These are phyloP conservation scores for Enteromius unitaeniatus DNA, from an alignment of 2,797 vertebrate genomes.

Conservation along the genomic window DNA sequence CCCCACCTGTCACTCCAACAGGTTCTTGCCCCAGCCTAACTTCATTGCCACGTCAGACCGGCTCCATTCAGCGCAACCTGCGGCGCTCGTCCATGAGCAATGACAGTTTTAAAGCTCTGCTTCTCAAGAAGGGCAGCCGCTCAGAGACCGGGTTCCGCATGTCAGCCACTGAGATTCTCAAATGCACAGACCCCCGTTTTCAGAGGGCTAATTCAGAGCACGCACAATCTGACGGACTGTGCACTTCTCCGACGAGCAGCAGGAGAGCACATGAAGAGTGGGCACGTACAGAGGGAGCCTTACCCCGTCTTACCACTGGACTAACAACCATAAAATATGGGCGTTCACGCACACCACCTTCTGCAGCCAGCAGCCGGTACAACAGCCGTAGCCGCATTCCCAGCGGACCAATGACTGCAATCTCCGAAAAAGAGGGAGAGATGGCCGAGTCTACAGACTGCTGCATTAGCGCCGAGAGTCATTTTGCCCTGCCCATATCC, in stretches of 20 bases:
- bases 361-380: constrained; percentile 88
- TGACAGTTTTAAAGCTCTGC: constrained; percentile 91
- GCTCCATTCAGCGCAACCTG: constrained; percentile 82
- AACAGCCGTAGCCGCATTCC: constrained; percentile 84
- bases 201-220: constrained; percentile 71
- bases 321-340: constrained; percentile 72
- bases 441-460: constrained; percentile 66
- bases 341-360: constrained; percentile 88
- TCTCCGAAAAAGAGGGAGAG: constrained; percentile 86
- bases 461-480: constrained; percentile 41
- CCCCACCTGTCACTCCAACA: constrained; percentile 80
- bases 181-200: constrained; percentile 75
- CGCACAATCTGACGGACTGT: constrained; percentile 18
- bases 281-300: constrained; percentile 80
- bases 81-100: constrained; percentile 85
- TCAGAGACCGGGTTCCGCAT: constrained; percentile 82
- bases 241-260: constrained; percentile 67
- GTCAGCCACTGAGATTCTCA: constrained; percentile 89
- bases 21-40: constrained; percentile 68
- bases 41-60: constrained; percentile 75
- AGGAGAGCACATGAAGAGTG: constrained; percentile 81
- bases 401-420: constrained; percentile 90
- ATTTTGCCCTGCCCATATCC: constrained; percentile 56
- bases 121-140: constrained; percentile 89
- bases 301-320: constrained; percentile 77